Evolutionary conservation across 1,140 invertebrate species (phyloP).

Genomic region (Arctopsyche grandis): DNA sequence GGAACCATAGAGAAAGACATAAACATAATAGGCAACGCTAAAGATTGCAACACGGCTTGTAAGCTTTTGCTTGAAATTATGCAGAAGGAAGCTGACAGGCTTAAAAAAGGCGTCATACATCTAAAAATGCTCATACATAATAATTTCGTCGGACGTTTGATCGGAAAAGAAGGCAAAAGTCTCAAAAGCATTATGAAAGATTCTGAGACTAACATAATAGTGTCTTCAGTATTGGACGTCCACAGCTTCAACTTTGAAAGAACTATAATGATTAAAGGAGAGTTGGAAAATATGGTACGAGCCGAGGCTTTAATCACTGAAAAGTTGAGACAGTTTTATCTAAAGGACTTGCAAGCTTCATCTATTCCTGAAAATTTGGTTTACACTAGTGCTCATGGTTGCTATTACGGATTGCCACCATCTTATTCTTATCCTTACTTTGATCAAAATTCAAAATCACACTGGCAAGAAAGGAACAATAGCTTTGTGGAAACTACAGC

Average conservation of each 20-base stretch:
- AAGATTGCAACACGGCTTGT: constrained; percentile 6
- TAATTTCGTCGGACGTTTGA: constrained; percentile 25
- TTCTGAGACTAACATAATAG: constrained; percentile 14
- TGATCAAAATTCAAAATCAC: not conserved
- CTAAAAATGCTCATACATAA: constrained; percentile 24
- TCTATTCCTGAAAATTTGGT: not conserved
- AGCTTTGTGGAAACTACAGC: constrained; percentile 6
- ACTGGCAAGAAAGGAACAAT: constrained; percentile 7
- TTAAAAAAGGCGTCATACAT: constrained; percentile 9
- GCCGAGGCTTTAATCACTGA: constrained; percentile 1
- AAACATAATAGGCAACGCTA: constrained; percentile 7
- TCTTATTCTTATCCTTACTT: not conserved
- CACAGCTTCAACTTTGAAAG: constrained; percentile 26
- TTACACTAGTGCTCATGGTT: constrained; percentile 4
- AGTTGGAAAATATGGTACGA: constrained; percentile 9
- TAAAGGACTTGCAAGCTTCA: constrained; percentile 8
- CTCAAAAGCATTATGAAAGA: constrained; percentile 22
- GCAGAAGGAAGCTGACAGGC: constrained; percentile 16
- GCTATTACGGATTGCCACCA: constrained; percentile 9
- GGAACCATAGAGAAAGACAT: constrained; percentile 18
- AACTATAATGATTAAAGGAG: constrained; percentile 8
- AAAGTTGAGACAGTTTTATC: constrained; percentile 16
- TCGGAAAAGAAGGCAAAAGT: constrained; percentile 29
- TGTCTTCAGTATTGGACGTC: constrained; percentile 5
- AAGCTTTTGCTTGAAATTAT: constrained; percentile 17